Evolutionary conservation across 1,140 invertebrate species (phyloP).

Genomic region (Ptiloglossa arizonensis): DNA sequence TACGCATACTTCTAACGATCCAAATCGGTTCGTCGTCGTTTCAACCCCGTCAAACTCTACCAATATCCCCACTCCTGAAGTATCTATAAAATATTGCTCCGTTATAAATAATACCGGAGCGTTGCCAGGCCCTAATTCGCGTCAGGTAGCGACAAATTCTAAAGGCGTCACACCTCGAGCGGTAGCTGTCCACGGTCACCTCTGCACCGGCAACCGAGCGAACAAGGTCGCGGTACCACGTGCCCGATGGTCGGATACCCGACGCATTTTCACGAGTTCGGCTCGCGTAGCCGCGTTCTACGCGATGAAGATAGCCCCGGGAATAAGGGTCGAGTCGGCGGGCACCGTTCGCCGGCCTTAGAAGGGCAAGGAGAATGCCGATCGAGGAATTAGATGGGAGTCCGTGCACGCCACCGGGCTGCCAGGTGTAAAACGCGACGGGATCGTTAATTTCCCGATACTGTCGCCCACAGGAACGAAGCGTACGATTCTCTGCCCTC

Average conservation of each 20-base stretch:
- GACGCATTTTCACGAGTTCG: constrained; percentile 47
- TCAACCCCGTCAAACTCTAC: too few relatives aligned
- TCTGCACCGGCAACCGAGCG: too few relatives aligned
- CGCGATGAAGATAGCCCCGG: constrained; percentile 63
- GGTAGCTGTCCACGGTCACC: too few relatives aligned
- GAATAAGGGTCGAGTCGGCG: constrained; percentile 46
- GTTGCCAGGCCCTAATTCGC: too few relatives aligned
- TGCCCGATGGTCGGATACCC: constrained; percentile 42
- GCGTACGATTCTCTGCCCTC: neutral
- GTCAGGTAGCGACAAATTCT: too few relatives aligned
- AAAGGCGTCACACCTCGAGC: too few relatives aligned
- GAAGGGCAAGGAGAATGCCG: constrained; percentile 56
- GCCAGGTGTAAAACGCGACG: constrained; percentile 57
- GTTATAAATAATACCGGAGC: too few relatives aligned
- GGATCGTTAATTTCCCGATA: constrained; percentile 55
- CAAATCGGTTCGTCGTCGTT: too few relatives aligned
- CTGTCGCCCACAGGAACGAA: constrained; percentile 18
- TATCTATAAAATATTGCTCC: too few relatives aligned
- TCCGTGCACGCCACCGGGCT: constrained; percentile 33
- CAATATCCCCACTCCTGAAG: too few relatives aligned
- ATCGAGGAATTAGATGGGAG: constrained; percentile 62
- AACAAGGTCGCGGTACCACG: constrained; percentile 24
- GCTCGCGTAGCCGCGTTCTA: constrained; percentile 7
- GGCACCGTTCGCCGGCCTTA: constrained; percentile 42
- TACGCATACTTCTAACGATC: too few relatives aligned